Conservation (phyloP, 2,797 vertebrate species). For the Anomalospiza imberbis region DNA sequence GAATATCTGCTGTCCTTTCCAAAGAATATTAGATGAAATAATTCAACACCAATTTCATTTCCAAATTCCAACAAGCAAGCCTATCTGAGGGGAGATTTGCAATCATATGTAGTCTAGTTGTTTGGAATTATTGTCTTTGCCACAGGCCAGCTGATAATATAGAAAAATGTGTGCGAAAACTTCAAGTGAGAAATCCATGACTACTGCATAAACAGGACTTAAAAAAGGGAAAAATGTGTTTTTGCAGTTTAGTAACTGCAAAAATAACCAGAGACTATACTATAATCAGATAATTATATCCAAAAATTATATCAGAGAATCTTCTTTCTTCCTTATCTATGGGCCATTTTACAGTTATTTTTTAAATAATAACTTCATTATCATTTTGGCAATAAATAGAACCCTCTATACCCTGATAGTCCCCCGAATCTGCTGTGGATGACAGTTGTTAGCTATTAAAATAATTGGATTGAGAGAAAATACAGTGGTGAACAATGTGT, state of each 20-base stretch:
- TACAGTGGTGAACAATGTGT: neutral
- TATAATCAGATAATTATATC: too few relatives aligned
- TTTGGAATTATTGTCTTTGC: neutral
- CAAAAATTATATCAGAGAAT: too few relatives aligned
- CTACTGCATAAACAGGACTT: neutral
- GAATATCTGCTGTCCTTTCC: neutral
- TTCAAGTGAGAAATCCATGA: neutral
- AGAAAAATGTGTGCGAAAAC: neutral
- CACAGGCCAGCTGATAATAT: neutral
- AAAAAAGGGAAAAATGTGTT: neutral
- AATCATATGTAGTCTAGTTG: neutral
- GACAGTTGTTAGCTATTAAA: neutral
- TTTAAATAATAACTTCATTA: neutral
- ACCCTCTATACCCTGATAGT: neutral
- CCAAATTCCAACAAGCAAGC: neutral
- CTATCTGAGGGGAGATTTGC: neutral
- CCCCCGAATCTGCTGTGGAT: neutral
- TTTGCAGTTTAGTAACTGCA: neutral
- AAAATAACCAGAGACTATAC: neutral
- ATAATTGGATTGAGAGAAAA: neutral
- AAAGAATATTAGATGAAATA: neutral
- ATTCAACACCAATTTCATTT: neutral
- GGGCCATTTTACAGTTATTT: neutral
- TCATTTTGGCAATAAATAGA: neutral
- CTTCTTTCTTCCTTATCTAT: neutral